Evolutionary conservation across 2,888 invertebrate species (phyloP).

Genomic region (Selenia dentaria): DNA sequence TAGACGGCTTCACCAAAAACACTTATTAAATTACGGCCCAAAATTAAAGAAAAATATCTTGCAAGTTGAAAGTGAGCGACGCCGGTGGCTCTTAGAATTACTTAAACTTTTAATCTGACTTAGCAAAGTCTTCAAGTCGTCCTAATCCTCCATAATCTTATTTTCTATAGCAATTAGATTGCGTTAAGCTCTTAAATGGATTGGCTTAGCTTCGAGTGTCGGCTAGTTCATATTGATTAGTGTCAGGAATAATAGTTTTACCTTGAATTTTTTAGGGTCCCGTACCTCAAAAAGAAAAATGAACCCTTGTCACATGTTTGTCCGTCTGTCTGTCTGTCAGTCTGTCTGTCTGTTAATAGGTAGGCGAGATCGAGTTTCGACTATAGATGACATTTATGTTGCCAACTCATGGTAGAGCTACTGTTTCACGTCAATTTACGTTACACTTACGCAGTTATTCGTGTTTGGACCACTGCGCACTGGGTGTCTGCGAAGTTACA

Average conservation of each 20-base stretch:
- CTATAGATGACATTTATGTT: too few relatives aligned
- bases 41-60: conserved; percentile 19
- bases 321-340: too few relatives aligned
- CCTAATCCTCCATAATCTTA: conserved; percentile 49
- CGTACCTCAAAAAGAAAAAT: too few relatives aligned
- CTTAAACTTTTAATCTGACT: conserved; percentile 52
- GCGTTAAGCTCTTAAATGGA: conserved; percentile 40
- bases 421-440: too few relatives aligned
- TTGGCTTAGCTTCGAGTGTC: conserved; percentile 19
- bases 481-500: too few relatives aligned
- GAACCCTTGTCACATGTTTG: too few relatives aligned
- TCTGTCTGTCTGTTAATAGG: too few relatives aligned
- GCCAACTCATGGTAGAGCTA: too few relatives aligned
- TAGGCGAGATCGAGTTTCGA: too few relatives aligned
- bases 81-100: conserved; percentile 37
- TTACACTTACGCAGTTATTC: too few relatives aligned
- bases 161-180: conserved; percentile 52
- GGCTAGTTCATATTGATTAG: conserved; percentile 17
- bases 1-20: conserved; percentile 4
- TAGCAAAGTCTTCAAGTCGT: conserved; percentile 54
- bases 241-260: background rate
- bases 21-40: conserved; percentile 12
- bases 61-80: conserved; percentile 11
- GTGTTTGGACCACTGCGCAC: too few relatives aligned
- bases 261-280: too few relatives aligned